These are phyloP conservation scores for Xylota segnis DNA, from an alignment of 2,888 invertebrate genomes.

Conservation along the genomic window DNA sequence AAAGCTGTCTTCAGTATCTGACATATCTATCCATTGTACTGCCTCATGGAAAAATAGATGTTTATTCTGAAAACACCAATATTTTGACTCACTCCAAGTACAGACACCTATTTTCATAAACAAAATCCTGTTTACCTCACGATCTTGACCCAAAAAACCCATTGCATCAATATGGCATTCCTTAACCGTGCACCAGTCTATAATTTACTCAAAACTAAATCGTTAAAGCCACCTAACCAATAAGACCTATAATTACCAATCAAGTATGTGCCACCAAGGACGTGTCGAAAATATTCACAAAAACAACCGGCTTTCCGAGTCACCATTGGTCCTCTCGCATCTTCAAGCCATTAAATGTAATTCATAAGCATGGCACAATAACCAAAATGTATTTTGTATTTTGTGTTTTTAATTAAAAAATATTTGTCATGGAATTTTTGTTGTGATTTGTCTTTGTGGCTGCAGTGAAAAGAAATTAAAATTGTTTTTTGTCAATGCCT, in stretches of 20 bases:
- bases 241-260: conserved; percentile 16
- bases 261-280: conserved; percentile 48
- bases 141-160: conserved; percentile 7
- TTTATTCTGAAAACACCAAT: too few species aligned
- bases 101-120: neutral
- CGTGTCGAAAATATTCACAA: conserved; percentile 8
- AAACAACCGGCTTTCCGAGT: conserved; percentile 37
- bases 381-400: conserved; percentile 15
- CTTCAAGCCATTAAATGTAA: neutral
- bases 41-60: too few species aligned
- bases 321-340: neutral
- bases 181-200: neutral
- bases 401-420: conserved; percentile 26
- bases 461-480: neutral
- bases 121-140: conserved; percentile 17
- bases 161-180: neutral
- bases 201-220: neutral
- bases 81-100: too few species aligned
- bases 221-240: neutral
- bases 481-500: conserved; percentile 4
- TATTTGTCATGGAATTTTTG: neutral
- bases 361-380: neutral
- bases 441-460: neutral
- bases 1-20: too few species aligned
- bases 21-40: too few species aligned